Evolutionary conservation across 2,888 invertebrate genomes (phyloP), one percentile per base, ranked within the genome.

Genomic region (Sinodicranocentrus sp.): DNA sequence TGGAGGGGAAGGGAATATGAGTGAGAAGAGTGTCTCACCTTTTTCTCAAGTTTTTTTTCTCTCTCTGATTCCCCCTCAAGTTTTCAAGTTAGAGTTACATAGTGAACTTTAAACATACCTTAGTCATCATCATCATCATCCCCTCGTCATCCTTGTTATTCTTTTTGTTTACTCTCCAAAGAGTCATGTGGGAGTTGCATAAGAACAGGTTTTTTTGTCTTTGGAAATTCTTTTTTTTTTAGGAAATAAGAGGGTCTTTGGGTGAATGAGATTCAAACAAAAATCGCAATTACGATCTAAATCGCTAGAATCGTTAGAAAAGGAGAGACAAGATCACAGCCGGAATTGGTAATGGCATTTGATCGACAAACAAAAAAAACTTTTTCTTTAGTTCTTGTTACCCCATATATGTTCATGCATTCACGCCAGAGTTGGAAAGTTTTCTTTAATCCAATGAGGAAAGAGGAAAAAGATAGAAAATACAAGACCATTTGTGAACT

Each of bases 91-190:
- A 15, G 57, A 21, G 15, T 3, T 63, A 63, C 39, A 63, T 43
- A 15, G 43, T 71, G 39, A 71, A 71, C 71, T 54, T 71, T 71
- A 71, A 71, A 54, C 71, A 71, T 26, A 52, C 33, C 54, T 28
- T 33, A 17, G 5, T n/a, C 52, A 48, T 48, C 25, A 68, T 68
- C 17, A 48, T 44, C 44, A n/a, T 68, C 67, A 10, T 23, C 21
- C 5, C n/a, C 39, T 19, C 33, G 21, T 19, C 17, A 5, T 67
- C 17, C 43, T 68, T 48, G 61, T 68, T 68, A 43, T 44, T 48
- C 39, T 43, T 48, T 48, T 52, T 68, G 68, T 68, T 68, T 68
- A 52, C 68, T 68, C 68, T 68, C 48, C 17, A 25, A 68, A 48
- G 68, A 68, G 43, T 43, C 44, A 21, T 67, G 67, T 44, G 67